phyloP scores from a whole-genome alignment of 2,888 invertebrate genomes.

The Aproaerema taeniolella region DNA sequence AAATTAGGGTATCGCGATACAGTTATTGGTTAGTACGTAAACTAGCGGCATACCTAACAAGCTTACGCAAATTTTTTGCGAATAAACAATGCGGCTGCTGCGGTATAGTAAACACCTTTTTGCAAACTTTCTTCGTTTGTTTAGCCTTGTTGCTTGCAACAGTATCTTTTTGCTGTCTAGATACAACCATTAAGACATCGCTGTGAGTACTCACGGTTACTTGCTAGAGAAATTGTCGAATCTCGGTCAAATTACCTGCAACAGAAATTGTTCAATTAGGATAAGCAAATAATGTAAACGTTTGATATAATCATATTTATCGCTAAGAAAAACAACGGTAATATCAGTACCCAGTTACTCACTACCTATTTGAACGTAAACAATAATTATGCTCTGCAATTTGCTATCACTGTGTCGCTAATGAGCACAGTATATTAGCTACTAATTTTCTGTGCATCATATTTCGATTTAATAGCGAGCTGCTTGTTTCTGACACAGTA shows the following conservation, averaged over 20 bases:
- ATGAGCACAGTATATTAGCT: conserved; percentile 16
- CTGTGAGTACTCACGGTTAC: conserved; percentile 11
- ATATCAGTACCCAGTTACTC: too few species aligned
- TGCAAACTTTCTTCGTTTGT: conserved; percentile 42
- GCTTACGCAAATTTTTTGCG: conserved; percentile 26
- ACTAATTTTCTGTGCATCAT: conserved; percentile 44
- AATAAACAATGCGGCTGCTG: conserved; percentile 41
- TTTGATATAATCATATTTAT: too few species aligned
- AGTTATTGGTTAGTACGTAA: neutral
- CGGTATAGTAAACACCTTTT: conserved; percentile 42
- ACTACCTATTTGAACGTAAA: too few species aligned
- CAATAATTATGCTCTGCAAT: too few species aligned
- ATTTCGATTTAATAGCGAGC: conserved; percentile 49
- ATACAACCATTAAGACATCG: conserved; percentile 9
- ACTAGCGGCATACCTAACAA: conserved; percentile 4
- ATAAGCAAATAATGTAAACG: too few species aligned
- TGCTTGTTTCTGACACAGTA: conserved; percentile 43
- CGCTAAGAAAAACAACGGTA: too few species aligned
- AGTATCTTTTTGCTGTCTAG: conserved; percentile 28
- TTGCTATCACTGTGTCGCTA: too few species aligned
- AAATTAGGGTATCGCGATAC: too few species aligned
- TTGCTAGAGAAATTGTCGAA: conserved; percentile 12
- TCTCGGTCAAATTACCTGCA: conserved; percentile 13
- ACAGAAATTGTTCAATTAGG: conserved; percentile 7
- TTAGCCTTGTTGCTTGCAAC: conserved; percentile 29